Conservation (phyloP, 2,888 invertebrate genomes). For the Drosophila testacea region DNA sequence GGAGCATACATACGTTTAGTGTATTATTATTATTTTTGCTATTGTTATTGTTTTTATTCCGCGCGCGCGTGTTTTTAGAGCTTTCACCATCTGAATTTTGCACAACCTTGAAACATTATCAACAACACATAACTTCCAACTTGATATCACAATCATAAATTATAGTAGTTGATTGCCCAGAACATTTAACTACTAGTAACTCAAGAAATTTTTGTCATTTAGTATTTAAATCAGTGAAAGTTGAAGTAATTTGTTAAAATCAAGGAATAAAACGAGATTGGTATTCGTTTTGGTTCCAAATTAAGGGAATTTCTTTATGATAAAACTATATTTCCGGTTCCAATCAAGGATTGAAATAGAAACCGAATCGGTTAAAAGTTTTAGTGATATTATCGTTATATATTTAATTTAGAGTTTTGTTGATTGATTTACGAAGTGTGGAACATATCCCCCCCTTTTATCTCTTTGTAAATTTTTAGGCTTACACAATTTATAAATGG, state of each 20-base stretch:
- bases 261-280: no score
- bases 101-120: slow-evolving; percentile 37
- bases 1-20: slow-evolving; percentile 9
- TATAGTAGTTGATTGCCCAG: slow-evolving; percentile 2
- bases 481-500: no score
- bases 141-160: slow-evolving; percentile 26
- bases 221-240: neutral
- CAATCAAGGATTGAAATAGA: no score
- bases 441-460: no score
- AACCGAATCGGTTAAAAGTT: no score
- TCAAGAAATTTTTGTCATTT: neutral
- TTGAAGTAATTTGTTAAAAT: neutral
- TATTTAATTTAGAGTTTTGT: no score
- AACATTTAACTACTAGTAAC: neutral
- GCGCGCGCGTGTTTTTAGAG: slow-evolving; percentile 20
- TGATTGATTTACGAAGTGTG: no score
- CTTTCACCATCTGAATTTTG: slow-evolving; percentile 22
- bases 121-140: slow-evolving; percentile 5
- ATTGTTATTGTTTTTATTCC: slow-evolving; percentile 23
- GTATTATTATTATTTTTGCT: slow-evolving; percentile 1
- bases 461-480: no score
- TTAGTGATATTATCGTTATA: no score
- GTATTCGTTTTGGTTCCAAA: no score
- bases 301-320: no score
- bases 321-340: no score